Evolutionary conservation across 2,797 vertebrate genomes (phyloP).

Genomic region (Siniperca undulata): DNA sequence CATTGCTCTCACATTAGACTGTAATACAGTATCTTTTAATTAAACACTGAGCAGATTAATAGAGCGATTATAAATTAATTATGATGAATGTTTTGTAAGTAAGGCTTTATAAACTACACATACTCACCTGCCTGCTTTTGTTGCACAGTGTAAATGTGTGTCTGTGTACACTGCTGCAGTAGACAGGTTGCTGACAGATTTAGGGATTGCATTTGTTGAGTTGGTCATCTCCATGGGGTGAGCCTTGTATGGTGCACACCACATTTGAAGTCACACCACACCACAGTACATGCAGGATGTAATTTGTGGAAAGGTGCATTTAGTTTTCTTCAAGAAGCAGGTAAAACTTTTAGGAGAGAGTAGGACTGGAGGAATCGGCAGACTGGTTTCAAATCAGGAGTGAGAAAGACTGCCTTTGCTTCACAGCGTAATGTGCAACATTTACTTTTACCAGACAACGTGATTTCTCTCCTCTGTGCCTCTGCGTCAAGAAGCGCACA

Average conservation of each 20-base stretch:
- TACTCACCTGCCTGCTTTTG: not conserved
- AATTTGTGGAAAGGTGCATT: slow-evolving; percentile 54
- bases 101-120: not conserved
- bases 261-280: slow-evolving; percentile 38
- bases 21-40: slow-evolving; percentile 19
- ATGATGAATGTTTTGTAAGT: not conserved
- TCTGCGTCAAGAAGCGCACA: slow-evolving; percentile 21
- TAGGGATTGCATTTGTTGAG: slow-evolving; percentile 18
- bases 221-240: slow-evolving; percentile 12
- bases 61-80: not conserved
- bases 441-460: not conserved
- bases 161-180: not conserved
- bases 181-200: slow-evolving; percentile 12
- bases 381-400: slow-evolving; percentile 29
- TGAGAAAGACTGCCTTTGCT: not conserved
- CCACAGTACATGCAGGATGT: slow-evolving; percentile 25
- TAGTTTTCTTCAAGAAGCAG: slow-evolving; percentile 44
- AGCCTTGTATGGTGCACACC: slow-evolving; percentile 17
- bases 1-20: slow-evolving; percentile 25
- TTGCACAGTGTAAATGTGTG: not conserved
- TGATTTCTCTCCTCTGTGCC: not conserved
- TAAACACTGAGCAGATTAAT: slow-evolving; percentile 23
- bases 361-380: slow-evolving; percentile 40
- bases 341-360: slow-evolving; percentile 44
- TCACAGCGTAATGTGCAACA: not conserved